These are phyloP conservation scores for Lacerta bilineata DNA, from an alignment of 2,797 vertebrate genomes.

Conservation along the genomic window DNA sequence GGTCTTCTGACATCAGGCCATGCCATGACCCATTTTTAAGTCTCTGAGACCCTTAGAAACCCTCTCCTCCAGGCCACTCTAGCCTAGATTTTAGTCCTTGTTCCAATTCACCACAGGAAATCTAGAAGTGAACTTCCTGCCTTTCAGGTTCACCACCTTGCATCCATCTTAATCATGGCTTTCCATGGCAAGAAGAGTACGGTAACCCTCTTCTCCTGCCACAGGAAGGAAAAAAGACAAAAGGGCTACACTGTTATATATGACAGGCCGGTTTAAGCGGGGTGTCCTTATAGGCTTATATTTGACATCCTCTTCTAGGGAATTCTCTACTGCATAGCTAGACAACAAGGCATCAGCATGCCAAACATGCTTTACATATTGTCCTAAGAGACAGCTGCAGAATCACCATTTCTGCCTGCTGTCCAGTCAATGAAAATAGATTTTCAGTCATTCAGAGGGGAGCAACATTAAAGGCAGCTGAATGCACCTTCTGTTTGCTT, in stretches of 20 bases:
- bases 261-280: neutral
- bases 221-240: neutral
- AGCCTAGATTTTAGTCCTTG: neutral
- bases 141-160: neutral
- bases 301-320: constrained; percentile 59
- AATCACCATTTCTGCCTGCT: constrained; percentile 67
- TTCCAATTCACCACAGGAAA: neutral
- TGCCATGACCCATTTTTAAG: too few relatives aligned
- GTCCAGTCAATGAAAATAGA: constrained; percentile 74
- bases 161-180: neutral
- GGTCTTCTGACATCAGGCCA: neutral
- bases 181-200: neutral
- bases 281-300: neutral
- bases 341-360: constrained; percentile 67
- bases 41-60: too few relatives aligned
- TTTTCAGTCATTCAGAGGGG: constrained; percentile 47
- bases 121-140: neutral
- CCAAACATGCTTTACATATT: constrained; percentile 68
- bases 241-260: neutral
- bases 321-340: constrained; percentile 66
- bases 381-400: constrained; percentile 71
- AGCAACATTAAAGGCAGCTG: constrained; percentile 47
- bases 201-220: neutral
- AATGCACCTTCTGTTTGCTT: neutral
- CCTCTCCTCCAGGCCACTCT: neutral